Conservation (phyloP, 2,888 invertebrate genomes). For the Tricholauxania praeusta region DNA sequence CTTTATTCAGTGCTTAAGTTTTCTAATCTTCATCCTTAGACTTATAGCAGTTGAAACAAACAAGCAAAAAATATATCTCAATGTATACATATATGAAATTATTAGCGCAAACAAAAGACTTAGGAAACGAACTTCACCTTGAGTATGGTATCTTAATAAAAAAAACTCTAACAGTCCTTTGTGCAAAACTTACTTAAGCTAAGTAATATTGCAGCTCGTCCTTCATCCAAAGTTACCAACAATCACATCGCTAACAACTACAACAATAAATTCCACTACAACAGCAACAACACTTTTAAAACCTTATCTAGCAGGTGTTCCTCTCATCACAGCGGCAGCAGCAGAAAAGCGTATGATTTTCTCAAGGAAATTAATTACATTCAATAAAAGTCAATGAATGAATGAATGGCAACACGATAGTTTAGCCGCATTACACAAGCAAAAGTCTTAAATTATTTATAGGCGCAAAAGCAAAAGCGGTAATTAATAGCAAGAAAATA, state of each 20-base stretch:
- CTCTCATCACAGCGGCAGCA: neutral
- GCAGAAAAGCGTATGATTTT: neutral
- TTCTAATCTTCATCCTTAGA: no score
- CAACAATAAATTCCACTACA: neutral
- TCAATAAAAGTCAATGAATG: slow-evolving; percentile 39
- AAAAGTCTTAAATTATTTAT: slow-evolving; percentile 32
- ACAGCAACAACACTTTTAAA: neutral
- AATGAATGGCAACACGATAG: slow-evolving; percentile 21
- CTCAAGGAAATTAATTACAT: slow-evolving; percentile 40
- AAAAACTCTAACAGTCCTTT: no score
- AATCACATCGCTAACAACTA: neutral
- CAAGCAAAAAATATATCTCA: no score
- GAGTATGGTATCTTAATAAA: no score
- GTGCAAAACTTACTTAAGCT: no score
- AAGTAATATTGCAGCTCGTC: no score
- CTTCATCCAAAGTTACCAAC: neutral
- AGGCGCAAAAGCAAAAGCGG: slow-evolving; percentile 41
- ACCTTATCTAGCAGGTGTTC: slow-evolving; percentile 32
- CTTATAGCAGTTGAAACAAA: no score
- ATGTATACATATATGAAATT: no score
- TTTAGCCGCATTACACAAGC: slow-evolving; percentile 12
- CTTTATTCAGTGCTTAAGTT: no score
- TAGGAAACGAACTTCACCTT: no score
- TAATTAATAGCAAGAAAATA: slow-evolving; percentile 54
- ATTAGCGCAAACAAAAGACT: no score